phyloP scores from a whole-genome alignment of 1,140 invertebrate genomes.

The Papilio machaon region DNA sequence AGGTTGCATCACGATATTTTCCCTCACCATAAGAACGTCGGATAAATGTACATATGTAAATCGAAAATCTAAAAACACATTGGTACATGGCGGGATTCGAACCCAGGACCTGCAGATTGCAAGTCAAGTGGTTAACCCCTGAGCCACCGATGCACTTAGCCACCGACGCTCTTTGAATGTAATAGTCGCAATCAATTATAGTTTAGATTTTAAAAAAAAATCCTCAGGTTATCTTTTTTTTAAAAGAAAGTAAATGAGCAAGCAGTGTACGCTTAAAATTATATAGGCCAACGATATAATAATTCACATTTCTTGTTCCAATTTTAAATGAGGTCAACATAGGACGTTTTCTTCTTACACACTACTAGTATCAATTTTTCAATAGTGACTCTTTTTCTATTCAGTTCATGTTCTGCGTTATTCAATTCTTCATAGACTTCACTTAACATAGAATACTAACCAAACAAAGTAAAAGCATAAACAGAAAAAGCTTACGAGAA shows the following conservation, averaged over 20 bases:
- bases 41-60: no score
- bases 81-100: no score
- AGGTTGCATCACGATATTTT: no score
- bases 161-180: no score
- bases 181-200: not conserved
- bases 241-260: not conserved
- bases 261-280: not conserved
- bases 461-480: no score
- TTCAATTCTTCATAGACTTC: not conserved
- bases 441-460: not conserved
- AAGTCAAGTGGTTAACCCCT: no score
- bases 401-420: not conserved
- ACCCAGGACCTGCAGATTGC: no score
- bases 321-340: slow-evolving; percentile 3
- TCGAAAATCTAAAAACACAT: no score
- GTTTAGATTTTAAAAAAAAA: not conserved
- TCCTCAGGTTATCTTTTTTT: not conserved
- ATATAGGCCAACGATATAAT: not conserved
- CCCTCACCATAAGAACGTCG: no score
- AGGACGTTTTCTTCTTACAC: not conserved
- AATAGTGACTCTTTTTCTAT: not conserved
- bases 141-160: no score
- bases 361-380: not conserved
- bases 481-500: not conserved
- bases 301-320: not conserved